Percentiles rank a stretch among this genome's conserved stretches.
These are phyloP conservation scores for Drosophila nigricruria DNA, from an alignment of 2,888 invertebrate genomes.

Conservation along the genomic window DNA sequence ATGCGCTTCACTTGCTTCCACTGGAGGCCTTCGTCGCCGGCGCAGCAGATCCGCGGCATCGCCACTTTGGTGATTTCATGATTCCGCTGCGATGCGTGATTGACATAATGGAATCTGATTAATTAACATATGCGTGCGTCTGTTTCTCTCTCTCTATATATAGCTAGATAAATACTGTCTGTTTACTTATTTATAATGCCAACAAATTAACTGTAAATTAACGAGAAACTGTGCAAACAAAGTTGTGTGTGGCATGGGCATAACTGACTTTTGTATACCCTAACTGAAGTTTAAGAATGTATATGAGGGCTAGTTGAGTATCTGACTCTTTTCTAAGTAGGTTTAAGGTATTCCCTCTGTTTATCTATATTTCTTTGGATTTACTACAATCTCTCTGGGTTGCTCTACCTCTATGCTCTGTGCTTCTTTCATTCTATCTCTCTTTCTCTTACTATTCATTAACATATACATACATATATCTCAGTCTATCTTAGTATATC, in stretches of 20 bases:
- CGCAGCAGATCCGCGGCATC: conserved; percentile 89
- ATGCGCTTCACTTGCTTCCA: conserved; percentile 87
- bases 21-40: conserved; percentile 87
- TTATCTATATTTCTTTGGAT: no score
- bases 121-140: conserved; percentile 5
- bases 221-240: background rate
- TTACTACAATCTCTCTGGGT: no score
- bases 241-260: background rate
- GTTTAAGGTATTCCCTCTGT: no score
- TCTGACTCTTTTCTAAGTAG: no score
- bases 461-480: no score
- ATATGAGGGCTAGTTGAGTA: background rate
- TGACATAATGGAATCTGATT: conserved; percentile 11
- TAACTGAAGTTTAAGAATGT: background rate
- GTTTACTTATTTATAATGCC: conserved; percentile 7
- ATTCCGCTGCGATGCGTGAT: conserved; percentile 72
- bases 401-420: no score
- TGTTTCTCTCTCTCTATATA: background rate
- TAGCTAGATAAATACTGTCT: background rate
- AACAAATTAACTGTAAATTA: conserved; percentile 26
- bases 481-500: background rate
- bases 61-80: conserved; percentile 87
- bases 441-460: no score
- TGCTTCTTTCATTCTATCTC: no score
- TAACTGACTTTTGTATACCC: background rate